These are phyloP conservation scores for Podabrus alpinus DNA, from an alignment of 2,888 invertebrate genomes.

Conservation along the genomic window DNA sequence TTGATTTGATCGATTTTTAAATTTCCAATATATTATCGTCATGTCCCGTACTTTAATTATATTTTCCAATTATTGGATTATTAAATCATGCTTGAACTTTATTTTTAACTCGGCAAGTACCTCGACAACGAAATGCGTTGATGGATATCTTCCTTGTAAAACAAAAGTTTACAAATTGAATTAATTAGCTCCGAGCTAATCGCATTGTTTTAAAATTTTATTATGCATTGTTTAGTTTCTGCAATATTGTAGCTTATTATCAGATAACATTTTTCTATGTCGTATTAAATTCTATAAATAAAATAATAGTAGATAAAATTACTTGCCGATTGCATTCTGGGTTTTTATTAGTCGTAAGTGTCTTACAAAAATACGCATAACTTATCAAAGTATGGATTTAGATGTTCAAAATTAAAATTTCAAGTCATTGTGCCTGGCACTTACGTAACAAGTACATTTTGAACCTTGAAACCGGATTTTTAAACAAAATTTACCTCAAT, in stretches of 20 bases:
- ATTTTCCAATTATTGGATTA: neutral
- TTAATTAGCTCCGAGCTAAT: neutral
- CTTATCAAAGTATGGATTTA: neutral
- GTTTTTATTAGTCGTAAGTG: no score
- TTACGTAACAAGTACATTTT: neutral
- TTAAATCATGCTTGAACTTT: neutral
- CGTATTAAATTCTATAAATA: neutral
- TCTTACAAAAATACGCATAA: neutral
- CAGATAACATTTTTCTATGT: neutral
- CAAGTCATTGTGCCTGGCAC: no score
- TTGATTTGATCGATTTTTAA: neutral
- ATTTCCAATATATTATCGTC: neutral
- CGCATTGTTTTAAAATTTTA: neutral
- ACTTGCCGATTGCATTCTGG: neutral
- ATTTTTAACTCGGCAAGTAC: no score
- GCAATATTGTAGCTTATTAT: neutral
- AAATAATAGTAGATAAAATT: neutral
- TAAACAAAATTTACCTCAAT: neutral
- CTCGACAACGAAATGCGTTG: neutral
- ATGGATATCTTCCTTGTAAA: neutral
- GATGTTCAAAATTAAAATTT: neutral
- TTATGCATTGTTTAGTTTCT: neutral
- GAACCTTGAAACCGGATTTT: neutral
- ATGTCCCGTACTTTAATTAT: neutral
- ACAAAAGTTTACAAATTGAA: neutral